Base-by-base conservation (phyloP, 2,797 vertebrate genomes). In the Eulemur mongoz region DNA sequence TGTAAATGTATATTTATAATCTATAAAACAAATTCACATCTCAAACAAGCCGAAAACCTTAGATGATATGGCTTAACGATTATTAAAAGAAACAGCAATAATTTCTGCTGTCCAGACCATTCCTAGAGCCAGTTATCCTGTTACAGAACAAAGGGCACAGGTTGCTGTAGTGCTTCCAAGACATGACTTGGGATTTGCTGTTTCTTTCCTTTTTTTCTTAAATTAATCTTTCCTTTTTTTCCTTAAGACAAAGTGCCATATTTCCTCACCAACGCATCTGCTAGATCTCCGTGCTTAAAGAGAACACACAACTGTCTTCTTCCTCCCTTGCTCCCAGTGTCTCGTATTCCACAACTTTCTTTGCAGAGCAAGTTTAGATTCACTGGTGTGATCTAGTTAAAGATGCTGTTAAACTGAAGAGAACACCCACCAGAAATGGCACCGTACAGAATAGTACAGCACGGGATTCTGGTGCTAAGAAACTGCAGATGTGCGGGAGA, bases 1-100 rank as follows among this genome's bases (percentile, higher is more conserved):
- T 99, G 97, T 98, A 98, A 98, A 98, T 98, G 98, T 97, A 98
- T 98, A 99, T 98, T 99, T 98, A 98, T 99, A 98, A 98, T 98
- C 98, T 99, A 98, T 98, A 98, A 98, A 98, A 99, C 98, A 99
- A 99, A 98, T 98, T 98, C 98, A 99, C 98, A 99, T 98, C 98
- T 98, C 98, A 98, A 98, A 98, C 98, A 98, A 98, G 98, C 98
- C 97, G 94, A 98, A 98, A 98, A 99, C 98, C 98, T 98, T 97
- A 98, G 98, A 98, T 98, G 98, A 99, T 99, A 99, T 99, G 99
- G 99, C 99, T 99, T 99, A 98, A 98, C 98, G 97, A 98, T 98
- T 98, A 98, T 98, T 98, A 98, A 98, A 98, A 98, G 98, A 98
- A 98, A 98, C 98, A 98, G 98, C 98, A 98, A 97, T 96, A 90